These are phyloP conservation scores for Cheumatopsyche charites DNA, from an alignment of 1,140 invertebrate genomes.

Conservation along the genomic window DNA sequence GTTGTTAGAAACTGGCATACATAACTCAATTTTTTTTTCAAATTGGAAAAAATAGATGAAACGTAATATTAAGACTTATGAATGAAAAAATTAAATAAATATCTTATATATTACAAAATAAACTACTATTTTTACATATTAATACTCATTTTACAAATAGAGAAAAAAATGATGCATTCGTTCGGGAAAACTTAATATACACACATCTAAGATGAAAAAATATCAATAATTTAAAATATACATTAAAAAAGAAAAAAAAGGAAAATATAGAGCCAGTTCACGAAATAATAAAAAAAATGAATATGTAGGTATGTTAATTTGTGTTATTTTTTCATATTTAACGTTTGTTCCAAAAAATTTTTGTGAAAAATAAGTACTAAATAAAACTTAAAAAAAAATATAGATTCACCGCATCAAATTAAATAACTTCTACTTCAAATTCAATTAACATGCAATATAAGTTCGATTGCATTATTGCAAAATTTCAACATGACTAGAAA, in stretches of 20 bases:
- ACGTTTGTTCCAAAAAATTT: background rate
- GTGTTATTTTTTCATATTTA: background rate
- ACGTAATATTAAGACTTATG: slow-evolving; percentile 11
- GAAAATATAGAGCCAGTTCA: slow-evolving; percentile 3
- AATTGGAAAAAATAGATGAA: slow-evolving; percentile 18
- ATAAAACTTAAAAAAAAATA: background rate
- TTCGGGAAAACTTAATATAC: background rate
- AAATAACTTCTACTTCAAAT: too few species aligned
- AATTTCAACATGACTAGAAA: too few species aligned
- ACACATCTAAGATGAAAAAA: slow-evolving; percentile 3
- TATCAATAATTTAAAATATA: slow-evolving; percentile 31
- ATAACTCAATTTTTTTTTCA: slow-evolving; percentile 16
- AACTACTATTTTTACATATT: slow-evolving; percentile 27
- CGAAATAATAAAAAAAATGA: slow-evolving; percentile 10
- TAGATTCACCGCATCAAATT: too few species aligned
- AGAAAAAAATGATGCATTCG: slow-evolving; percentile 4
- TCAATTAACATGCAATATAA: too few species aligned
- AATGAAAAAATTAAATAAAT: slow-evolving; percentile 41
- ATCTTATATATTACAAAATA: slow-evolving; percentile 43
- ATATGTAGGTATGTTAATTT: slow-evolving; percentile 4
- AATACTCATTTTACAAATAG: slow-evolving; percentile 23
- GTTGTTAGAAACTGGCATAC: slow-evolving; percentile 13
- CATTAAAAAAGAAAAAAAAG: slow-evolving; percentile 25
- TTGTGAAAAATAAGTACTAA: slow-evolving; percentile 2
- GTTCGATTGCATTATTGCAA: too few species aligned